phyloP scores from a whole-genome alignment of 2,113 vertebrate species.

The Blennius ocellaris region DNA sequence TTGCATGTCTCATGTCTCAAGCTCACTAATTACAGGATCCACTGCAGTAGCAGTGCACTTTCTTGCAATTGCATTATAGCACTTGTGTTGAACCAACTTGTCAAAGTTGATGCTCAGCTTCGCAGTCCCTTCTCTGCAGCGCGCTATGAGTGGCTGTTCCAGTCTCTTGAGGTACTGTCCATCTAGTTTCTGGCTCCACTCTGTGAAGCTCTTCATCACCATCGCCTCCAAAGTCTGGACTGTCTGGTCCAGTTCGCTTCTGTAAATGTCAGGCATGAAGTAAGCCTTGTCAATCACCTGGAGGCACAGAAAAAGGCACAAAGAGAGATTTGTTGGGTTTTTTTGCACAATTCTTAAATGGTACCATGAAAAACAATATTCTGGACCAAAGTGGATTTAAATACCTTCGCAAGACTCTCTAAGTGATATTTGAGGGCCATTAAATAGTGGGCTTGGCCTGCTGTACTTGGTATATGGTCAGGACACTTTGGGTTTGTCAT shows the following conservation, averaged over 20 bases:
- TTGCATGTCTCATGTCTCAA: no score
- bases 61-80: background rate
- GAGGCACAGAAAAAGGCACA: background rate
- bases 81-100: conserved; percentile 75
- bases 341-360: background rate
- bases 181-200: conserved; percentile 87
- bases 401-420: conserved; percentile 83
- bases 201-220: conserved; percentile 83
- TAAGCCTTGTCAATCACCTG: conserved; percentile 82
- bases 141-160: conserved; percentile 84
- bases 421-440: conserved; percentile 77
- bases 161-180: conserved; percentile 80
- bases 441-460: conserved; percentile 80
- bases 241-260: conserved; percentile 79
- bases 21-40: no score
- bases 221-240: conserved; percentile 85
- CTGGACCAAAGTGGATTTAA: background rate
- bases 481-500: conserved; percentile 10
- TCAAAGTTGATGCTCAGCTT: conserved; percentile 90
- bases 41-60: no score
- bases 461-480: conserved; percentile 79
- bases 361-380: background rate
- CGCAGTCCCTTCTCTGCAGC: conserved; percentile 73
- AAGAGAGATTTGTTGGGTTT: background rate
- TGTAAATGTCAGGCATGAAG: conserved; percentile 81